Conservation (phyloP, 1,140 invertebrate species). For the Anoplophora glabripennis region DNA sequence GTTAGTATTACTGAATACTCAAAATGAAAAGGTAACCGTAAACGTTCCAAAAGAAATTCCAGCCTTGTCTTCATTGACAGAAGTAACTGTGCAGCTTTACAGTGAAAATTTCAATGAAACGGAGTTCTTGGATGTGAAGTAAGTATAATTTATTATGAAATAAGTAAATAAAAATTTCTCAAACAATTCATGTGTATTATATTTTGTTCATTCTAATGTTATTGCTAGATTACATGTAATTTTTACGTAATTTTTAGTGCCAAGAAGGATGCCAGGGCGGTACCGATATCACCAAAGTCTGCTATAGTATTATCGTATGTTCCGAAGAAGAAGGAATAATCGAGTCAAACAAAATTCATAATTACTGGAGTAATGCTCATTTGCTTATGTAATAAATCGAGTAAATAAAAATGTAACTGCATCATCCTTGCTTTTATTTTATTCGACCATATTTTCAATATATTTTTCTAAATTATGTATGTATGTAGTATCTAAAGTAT, state of each 20-base stretch:
- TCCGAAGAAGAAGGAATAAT: constrained; percentile 39
- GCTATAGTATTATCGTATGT: constrained; percentile 54
- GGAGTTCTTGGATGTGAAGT: constrained; percentile 46
- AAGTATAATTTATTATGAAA: constrained; percentile 30
- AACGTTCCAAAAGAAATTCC: constrained; percentile 50
- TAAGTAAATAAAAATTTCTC: neutral
- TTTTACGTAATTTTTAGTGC: constrained; percentile 11
- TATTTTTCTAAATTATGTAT: too few species aligned
- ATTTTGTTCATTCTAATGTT: neutral
- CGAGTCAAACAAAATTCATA: neutral
- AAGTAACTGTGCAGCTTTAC: constrained; percentile 56
- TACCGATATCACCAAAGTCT: constrained; percentile 49
- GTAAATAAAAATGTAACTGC: too few species aligned
- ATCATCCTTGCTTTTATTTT: too few species aligned
- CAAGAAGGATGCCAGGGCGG: constrained; percentile 30
- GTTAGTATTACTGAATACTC: constrained; percentile 63
- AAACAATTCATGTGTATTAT: neutral
- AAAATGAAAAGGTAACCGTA: constrained; percentile 46
- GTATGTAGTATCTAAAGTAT: too few species aligned
- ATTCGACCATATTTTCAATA: too few species aligned
- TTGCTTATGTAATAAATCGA: too few species aligned
- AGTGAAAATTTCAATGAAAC: constrained; percentile 55
- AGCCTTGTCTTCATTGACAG: constrained; percentile 49
- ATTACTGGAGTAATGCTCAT: too few species aligned
- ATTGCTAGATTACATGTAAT: neutral